phyloP scores from a whole-genome alignment of 2,888 invertebrate genomes.

The Cheilosia grossa region DNA sequence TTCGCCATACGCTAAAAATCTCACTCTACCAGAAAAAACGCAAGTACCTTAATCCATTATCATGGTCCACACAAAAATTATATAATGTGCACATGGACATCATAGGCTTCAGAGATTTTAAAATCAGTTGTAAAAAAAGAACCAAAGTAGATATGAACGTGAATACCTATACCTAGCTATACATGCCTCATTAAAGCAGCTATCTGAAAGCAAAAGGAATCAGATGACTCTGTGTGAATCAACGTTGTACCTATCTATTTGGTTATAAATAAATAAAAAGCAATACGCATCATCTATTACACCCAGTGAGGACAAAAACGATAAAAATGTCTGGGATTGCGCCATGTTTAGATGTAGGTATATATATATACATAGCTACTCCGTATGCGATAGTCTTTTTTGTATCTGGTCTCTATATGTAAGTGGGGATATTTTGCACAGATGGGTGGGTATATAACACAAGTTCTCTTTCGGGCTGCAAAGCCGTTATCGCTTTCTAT shows the following conservation, averaged over 20 bases:
- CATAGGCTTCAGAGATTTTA: constrained; percentile 36
- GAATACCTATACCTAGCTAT: not conserved
- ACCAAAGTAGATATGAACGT: not conserved
- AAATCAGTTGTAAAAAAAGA: constrained; percentile 39
- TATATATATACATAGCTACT: constrained; percentile 5
- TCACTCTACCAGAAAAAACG: no score
- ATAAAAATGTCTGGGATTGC: constrained; percentile 82
- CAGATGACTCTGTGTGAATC: constrained; percentile 54
- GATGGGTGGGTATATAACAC: constrained; percentile 65
- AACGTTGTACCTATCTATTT: constrained; percentile 50
- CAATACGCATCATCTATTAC: constrained; percentile 51
- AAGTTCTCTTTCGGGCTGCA: constrained; percentile 42
- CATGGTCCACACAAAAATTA: constrained; percentile 4
- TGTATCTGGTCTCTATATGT: constrained; percentile 77
- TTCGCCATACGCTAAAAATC: no score
- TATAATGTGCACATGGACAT: constrained; percentile 4
- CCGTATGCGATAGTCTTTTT: constrained; percentile 38
- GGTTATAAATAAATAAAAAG: constrained; percentile 62
- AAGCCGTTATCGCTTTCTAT: constrained; percentile 32
- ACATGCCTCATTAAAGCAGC: constrained; percentile 36
- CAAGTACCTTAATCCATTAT: no score
- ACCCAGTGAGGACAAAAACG: constrained; percentile 79
- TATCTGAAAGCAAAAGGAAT: constrained; percentile 23
- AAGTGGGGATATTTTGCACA: constrained; percentile 74
- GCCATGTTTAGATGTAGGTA: constrained; percentile 56